phyloP scores from a whole-genome alignment of 2,797 vertebrate genomes.

The Clarias platycephalus region DNA sequence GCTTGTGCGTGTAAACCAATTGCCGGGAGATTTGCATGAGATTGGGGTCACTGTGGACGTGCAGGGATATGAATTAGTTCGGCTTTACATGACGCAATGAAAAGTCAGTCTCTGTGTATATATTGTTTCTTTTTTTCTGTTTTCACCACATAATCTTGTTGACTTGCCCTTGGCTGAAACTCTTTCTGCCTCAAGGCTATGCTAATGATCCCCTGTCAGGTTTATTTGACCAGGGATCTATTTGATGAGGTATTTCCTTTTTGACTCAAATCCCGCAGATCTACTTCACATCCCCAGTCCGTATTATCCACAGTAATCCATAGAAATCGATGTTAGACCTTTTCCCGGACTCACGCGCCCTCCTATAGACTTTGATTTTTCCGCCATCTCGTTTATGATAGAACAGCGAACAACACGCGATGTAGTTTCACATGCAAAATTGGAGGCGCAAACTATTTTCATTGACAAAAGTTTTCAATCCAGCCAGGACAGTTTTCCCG shows the following conservation, averaged over 20 bases:
- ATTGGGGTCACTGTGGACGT: not conserved
- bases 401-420: not conserved
- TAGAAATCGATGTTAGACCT: not conserved
- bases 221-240: slow-evolving; percentile 8
- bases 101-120: not conserved
- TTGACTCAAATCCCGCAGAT: not conserved
- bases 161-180: slow-evolving; percentile 1
- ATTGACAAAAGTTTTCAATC: not conserved
- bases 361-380: not conserved
- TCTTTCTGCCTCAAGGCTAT: not conserved
- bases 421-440: not conserved
- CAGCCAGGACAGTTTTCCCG: not conserved
- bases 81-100: not conserved
- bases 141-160: not conserved
- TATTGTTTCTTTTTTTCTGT: not conserved
- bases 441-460: not conserved
- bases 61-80: not conserved
- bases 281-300: not conserved
- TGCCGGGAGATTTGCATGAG: slow-evolving; percentile 18
- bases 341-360: not conserved
- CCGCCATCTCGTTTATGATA: not conserved
- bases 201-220: not conserved
- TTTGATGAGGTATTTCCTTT: not conserved
- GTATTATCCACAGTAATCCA: not conserved
- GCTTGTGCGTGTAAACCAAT: slow-evolving; percentile 7